Conservation (phyloP, 2,797 vertebrate genomes). For the Lepus oiostolus region DNA sequence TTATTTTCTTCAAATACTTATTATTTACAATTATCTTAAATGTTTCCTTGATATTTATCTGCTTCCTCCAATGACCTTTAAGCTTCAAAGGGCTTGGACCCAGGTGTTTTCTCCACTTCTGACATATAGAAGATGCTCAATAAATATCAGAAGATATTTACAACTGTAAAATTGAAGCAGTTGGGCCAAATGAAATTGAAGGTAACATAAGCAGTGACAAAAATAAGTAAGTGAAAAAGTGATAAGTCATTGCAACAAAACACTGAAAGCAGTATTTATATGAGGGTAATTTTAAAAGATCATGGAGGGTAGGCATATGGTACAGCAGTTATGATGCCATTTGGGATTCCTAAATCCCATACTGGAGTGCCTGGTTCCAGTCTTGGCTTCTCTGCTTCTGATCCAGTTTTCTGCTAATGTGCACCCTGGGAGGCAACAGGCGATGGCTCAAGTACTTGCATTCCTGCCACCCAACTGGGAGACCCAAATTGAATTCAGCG, state of each 20-base stretch:
- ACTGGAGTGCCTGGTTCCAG: no score
- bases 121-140: neutral
- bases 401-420: no score
- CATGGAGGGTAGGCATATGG: no score
- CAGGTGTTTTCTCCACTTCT: neutral
- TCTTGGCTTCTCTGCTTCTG: no score
- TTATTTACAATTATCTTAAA: constrained; percentile 43
- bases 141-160: neutral
- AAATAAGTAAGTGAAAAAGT: constrained; percentile 24
- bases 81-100: neutral
- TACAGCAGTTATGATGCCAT: no score
- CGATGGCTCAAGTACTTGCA: no score
- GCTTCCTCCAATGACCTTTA: constrained; percentile 17
- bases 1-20: constrained; percentile 42
- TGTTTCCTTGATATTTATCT: constrained; percentile 30
- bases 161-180: constrained; percentile 45
- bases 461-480: no score
- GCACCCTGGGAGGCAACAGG: no score
- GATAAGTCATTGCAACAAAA: constrained; percentile 19
- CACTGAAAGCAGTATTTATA: neutral
- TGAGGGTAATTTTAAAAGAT: no score
- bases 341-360: no score
- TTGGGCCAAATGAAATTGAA: constrained; percentile 22
- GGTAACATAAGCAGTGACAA: constrained; percentile 23
- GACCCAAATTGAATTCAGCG: no score